Evolutionary conservation across 1,140 invertebrate species (phyloP), one percentile per base, ranked within the genome.

Genomic region (Apis florea): DNA sequence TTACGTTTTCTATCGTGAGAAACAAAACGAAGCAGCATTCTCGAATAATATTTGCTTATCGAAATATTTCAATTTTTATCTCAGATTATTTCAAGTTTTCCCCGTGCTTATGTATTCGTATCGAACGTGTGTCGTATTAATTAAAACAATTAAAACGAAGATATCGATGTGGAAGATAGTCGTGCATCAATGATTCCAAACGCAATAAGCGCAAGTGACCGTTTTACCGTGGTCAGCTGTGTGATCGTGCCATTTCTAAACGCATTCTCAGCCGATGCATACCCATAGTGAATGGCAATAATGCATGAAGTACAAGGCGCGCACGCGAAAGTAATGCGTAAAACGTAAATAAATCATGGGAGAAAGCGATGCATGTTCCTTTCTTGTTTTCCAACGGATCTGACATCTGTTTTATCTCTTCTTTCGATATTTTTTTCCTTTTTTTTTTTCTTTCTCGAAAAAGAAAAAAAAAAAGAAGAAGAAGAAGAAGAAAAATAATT

Each of bases 291-390:
- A 71, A 83, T 54, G 71, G 63, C 31, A 40, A 40, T 26, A 64
- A 83, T 74, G 71, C 59, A 75, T 83, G 53, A 79, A 71, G 80
- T 85, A n/a, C 71, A 26, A 79, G 64, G n/a, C 68, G 61, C 61
- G 68, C 31, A 40, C 56, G 68, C 17, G 67, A 76, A 76, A 79
- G 77, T 71, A 66, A 83, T 79, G 54, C n/a, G 64, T 59, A 56
- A 66, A 67, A 61, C 67, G 67, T 68, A 73, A 78, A 84, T 83
- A 84, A 85, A 84, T 76, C 84, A 67, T 26, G 49, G 63, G 83
- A 70, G 83, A 85, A 85, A 85, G 83, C 78, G 56, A 67, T 67
- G 51, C 10, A 9, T 19, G 26, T 54, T 76, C 72, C 40, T 64
- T 83, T 58, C 31, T 78, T 51, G 53, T 67, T 74, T 69, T 61